Percentiles rank a stretch among this genome's conserved stretches.
Evolutionary conservation across 1,140 invertebrate genomes (phyloP).

Genomic region (Calycopis cecrops): DNA sequence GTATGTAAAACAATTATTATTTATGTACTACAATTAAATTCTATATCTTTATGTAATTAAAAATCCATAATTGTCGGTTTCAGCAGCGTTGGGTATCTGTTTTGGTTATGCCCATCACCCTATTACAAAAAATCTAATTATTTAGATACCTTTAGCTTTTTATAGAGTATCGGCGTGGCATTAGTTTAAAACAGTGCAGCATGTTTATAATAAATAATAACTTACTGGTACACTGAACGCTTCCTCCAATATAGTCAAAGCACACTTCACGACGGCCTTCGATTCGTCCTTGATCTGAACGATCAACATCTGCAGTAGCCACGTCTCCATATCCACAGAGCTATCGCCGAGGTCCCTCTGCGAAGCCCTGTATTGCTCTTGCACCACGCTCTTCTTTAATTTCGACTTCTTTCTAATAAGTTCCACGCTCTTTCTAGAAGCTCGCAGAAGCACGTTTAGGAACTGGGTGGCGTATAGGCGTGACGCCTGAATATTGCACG

Average conservation of each 20-base stretch:
- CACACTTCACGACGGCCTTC: constrained; percentile 83
- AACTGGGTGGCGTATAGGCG: constrained; percentile 94
- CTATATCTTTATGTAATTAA: too few relatives aligned
- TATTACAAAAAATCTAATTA: too few relatives aligned
- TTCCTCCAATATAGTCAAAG: constrained; percentile 92
- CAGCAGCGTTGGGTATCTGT: too few relatives aligned
- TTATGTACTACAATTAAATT: too few relatives aligned
- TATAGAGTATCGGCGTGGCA: too few relatives aligned
- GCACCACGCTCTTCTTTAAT: constrained; percentile 50
- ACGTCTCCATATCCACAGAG: constrained; percentile 78
- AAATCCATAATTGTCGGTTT: too few relatives aligned
- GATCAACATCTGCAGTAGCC: constrained; percentile 89
- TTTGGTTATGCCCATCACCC: too few relatives aligned
- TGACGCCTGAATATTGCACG: constrained; percentile 81
- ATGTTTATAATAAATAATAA: constrained; percentile 10
- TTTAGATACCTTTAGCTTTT: too few relatives aligned
- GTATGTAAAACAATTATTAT: too few relatives aligned
- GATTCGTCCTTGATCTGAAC: constrained; percentile 88
- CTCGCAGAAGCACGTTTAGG: constrained; percentile 88
- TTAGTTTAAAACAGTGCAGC: too few relatives aligned
- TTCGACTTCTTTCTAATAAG: constrained; percentile 61
- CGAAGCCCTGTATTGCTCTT: constrained; percentile 39
- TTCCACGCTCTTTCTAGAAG: constrained; percentile 75
- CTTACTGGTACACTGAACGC: constrained; percentile 89
- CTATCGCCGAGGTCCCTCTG: constrained; percentile 42